Conservation (phyloP, 2,113 vertebrate genomes). For the Oryzias celebensis region DNA sequence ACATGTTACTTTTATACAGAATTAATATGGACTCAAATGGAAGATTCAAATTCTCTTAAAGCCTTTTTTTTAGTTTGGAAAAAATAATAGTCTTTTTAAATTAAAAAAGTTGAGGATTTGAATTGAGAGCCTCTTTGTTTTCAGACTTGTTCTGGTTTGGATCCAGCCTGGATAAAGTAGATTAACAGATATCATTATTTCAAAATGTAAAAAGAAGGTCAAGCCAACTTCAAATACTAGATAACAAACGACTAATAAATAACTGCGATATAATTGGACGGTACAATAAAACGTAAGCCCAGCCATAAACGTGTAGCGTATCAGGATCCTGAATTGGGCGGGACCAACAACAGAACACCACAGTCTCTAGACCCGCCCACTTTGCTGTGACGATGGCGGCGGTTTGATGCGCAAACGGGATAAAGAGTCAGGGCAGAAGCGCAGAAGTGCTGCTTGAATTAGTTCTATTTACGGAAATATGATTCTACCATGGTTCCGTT, state of each 20-base stretch:
- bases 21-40: no score
- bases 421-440: slow-evolving; percentile 67
- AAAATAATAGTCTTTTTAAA: no score
- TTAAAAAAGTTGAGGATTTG: no score
- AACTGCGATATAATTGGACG: slow-evolving; percentile 33
- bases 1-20: no score
- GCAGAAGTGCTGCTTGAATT: slow-evolving; percentile 55
- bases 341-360: slow-evolving; percentile 22
- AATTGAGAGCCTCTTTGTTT: no score
- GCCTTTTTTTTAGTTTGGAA: no score
- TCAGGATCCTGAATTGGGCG: slow-evolving; percentile 34
- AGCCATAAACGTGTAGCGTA: slow-evolving; percentile 42
- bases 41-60: no score
- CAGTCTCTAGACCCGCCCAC: slow-evolving; percentile 50
- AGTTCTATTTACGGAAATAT: slow-evolving; percentile 42
- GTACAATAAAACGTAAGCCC: not conserved
- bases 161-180: no score
- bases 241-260: slow-evolving; percentile 37
- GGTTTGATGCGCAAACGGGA: slow-evolving; percentile 72
- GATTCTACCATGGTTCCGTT: not conserved
- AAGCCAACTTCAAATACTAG: not conserved
- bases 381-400: slow-evolving; percentile 75
- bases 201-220: slow-evolving; percentile 33
- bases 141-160: no score
- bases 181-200: slow-evolving; percentile 18